Evolutionary conservation across 2,113 vertebrate genomes (phyloP).

Genomic region (Rhabdomys dilectus): DNA sequence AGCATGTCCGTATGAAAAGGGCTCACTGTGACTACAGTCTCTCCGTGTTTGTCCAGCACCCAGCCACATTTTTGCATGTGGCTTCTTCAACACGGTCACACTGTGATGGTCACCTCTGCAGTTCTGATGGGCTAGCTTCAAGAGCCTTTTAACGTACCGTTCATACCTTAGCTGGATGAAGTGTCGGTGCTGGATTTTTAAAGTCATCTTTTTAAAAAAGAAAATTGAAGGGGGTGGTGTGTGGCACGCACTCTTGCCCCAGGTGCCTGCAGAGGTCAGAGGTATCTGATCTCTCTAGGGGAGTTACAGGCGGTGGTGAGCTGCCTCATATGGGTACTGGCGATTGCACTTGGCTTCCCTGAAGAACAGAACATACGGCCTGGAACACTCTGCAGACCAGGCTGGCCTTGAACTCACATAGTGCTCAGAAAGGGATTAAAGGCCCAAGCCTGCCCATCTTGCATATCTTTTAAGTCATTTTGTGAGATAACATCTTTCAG

Average conservation of each 20-base stretch:
- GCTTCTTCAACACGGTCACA: neutral
- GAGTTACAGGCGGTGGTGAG: neutral
- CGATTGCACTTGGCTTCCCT: neutral
- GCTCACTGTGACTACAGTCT: neutral
- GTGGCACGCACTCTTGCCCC: too few species aligned
- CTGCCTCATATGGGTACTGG: neutral
- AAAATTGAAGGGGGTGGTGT: neutral
- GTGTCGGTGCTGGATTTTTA: neutral
- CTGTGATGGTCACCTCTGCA: neutral
- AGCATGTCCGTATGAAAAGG: neutral
- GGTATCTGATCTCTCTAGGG: neutral
- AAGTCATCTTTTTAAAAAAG: neutral
- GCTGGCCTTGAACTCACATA: neutral
- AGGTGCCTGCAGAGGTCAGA: neutral
- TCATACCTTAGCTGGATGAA: neutral
- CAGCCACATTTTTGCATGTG: neutral
- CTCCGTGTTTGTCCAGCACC: neutral
- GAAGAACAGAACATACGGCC: neutral
- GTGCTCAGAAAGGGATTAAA: neutral
- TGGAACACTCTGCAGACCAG: neutral
- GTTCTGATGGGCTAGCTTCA: neutral
- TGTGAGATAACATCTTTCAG: conserved; percentile 14
- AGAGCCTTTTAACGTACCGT: neutral
- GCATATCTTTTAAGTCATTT: conserved; percentile 22
- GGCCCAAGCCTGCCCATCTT: neutral